Conservation (phyloP, 1,140 invertebrate species). For the Cheumatopsyche charites region DNA sequence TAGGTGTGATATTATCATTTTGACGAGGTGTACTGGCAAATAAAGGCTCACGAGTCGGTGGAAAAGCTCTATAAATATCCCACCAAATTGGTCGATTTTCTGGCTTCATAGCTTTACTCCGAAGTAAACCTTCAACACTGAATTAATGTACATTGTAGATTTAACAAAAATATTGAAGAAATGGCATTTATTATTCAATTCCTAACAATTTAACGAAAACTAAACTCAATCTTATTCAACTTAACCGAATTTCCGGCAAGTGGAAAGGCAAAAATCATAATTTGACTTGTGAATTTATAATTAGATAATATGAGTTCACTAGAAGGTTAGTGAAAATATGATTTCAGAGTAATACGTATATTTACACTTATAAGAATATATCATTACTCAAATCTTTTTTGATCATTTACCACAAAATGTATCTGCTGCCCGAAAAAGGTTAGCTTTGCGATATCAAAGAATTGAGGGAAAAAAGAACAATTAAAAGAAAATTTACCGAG, state of each 20-base stretch:
- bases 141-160: constrained; percentile 35
- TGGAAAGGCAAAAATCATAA: neutral
- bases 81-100: constrained; percentile 89
- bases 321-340: neutral
- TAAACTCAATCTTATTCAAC: neutral
- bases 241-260: neutral
- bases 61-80: constrained; percentile 85
- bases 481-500: constrained; percentile 28
- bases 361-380: neutral
- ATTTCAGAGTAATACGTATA: neutral
- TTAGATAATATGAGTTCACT: neutral
- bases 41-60: constrained; percentile 82
- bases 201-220: neutral
- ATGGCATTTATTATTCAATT: neutral
- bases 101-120: constrained; percentile 73
- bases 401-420: neutral
- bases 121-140: constrained; percentile 77
- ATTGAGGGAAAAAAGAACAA: neutral
- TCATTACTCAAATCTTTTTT: too few relatives aligned
- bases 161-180: neutral
- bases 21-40: constrained; percentile 65
- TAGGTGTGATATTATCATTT: constrained; percentile 7
- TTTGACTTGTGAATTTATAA: neutral
- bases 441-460: neutral
- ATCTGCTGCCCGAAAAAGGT: too few relatives aligned